Percentiles rank a stretch among this genome's conserved stretches.
These are phyloP conservation scores for Sebastolobus altivelis DNA, from an alignment of 2,797 vertebrate species.

Conservation along the genomic window DNA sequence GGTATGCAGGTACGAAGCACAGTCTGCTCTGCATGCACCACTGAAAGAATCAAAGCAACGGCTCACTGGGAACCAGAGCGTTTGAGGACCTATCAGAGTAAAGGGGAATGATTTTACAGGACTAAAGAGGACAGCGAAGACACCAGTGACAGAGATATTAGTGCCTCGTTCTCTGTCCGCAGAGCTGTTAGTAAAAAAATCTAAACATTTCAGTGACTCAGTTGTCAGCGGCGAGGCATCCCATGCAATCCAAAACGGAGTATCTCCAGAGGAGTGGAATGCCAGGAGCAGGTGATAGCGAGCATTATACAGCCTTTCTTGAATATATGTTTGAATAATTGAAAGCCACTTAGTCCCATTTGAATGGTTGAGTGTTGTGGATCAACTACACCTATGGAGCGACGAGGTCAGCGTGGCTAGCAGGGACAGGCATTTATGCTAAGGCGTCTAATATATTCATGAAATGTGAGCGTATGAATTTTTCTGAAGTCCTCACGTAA, in stretches of 20 bases:
- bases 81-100: slow-evolving; percentile 59
- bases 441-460: slow-evolving; percentile 68
- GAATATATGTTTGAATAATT: slow-evolving; percentile 80
- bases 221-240: slow-evolving; percentile 30
- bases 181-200: slow-evolving; percentile 27
- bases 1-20: slow-evolving; percentile 46
- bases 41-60: slow-evolving; percentile 62
- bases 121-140: slow-evolving; percentile 31
- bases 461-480: slow-evolving; percentile 61
- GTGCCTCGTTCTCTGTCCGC: slow-evolving; percentile 5
- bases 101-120: slow-evolving; percentile 37
- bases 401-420: slow-evolving; percentile 59
- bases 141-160: slow-evolving; percentile 33
- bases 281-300: slow-evolving; percentile 51
- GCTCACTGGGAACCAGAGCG: slow-evolving; percentile 48
- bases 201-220: slow-evolving; percentile 31
- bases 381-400: slow-evolving; percentile 77
- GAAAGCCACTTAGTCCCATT: slow-evolving; percentile 79
- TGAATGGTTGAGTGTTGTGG: slow-evolving; percentile 74
- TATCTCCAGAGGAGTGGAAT: slow-evolving; percentile 24
- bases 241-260: slow-evolving; percentile 22
- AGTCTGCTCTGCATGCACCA: slow-evolving; percentile 38
- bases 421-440: slow-evolving; percentile 62
- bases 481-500: slow-evolving; percentile 40
- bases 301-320: slow-evolving; percentile 61